phyloP scores from a whole-genome alignment of 2,113 vertebrate species.

The Elgaria multicarinata region DNA sequence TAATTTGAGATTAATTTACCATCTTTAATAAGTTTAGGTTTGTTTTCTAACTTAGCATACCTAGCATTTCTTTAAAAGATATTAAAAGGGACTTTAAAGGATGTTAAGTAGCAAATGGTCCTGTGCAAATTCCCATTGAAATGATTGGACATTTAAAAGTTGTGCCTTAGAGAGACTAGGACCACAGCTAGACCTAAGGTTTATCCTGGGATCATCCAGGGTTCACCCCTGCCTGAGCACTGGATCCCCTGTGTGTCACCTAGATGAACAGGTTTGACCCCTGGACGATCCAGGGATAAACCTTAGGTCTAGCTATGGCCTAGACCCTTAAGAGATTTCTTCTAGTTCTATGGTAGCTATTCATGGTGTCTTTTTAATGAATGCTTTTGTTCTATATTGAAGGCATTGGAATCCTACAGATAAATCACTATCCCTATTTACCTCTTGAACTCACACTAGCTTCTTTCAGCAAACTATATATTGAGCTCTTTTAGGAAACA shows the following conservation, averaged over 20 bases:
- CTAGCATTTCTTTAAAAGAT: background rate
- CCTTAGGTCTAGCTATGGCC: too few relatives aligned
- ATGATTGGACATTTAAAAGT: background rate
- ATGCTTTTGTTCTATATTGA: background rate
- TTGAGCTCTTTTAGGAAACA: slow-evolving; percentile 9
- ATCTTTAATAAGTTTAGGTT: background rate
- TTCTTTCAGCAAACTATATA: slow-evolving; percentile 4
- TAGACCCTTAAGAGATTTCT: background rate
- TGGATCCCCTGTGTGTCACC: too few relatives aligned
- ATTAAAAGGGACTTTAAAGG: background rate
- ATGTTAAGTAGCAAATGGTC: background rate
- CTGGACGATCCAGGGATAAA: too few relatives aligned
- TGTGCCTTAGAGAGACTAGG: background rate
- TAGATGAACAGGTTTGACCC: too few relatives aligned
- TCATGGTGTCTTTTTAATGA: background rate
- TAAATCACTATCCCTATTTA: background rate
- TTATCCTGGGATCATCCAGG: too few relatives aligned
- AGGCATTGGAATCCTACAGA: background rate
- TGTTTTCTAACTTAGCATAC: background rate
- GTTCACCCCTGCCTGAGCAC: too few relatives aligned
- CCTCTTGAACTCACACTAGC: background rate
- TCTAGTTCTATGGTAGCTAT: background rate
- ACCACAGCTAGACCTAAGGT: too few relatives aligned
- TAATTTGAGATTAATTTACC: background rate
- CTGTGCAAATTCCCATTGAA: background rate